Evolutionary conservation across 2,113 vertebrate species (phyloP), one percentile per base, ranked within the genome.

Genomic region (Archilochus colubris): DNA sequence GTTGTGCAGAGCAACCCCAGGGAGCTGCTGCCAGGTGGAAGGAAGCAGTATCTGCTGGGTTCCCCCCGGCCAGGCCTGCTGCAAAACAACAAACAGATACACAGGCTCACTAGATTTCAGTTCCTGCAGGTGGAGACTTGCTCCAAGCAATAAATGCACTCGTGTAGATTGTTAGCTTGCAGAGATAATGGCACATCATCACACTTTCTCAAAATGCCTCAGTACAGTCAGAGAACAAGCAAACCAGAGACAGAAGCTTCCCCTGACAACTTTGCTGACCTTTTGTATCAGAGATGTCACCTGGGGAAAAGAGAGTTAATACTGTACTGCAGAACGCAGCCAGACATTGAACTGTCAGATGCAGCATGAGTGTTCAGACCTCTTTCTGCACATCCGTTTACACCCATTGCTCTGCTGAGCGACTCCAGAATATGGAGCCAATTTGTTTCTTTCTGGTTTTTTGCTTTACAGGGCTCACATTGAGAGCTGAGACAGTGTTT

Each of bases 1-100:
- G 96, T 98, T 99, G 96, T 99, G 99, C 77, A 99, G 95, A 92
- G 99, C 98, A 97, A 99, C 98, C 61, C 99, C 98, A 4, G 99
- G 99, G 98, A 99, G 98, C 97, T 99, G 99, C 97, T 99, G 99
- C 99, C 99, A 99, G 24, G 99, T 98, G 64, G 99, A 99, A 54
- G 99, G 99, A 79, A 99, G 98, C 94, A 99, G 98, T 82, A 99
- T 99, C 98, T 99, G 99, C 93, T 99, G 99, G 59, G 99, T 98
- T 75, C 99, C 99, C 50, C 98, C 98, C 28, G 99, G 99, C 99
- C 99, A 99, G 87, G 99, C 99, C 98, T 99, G 99, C 99, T 99
- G 97, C 93, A 98, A 96, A 96, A 97, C 97, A 97, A 96, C 95
- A 98, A 96, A 97, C 22, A 97, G 68, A 97, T 36, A 97, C 80